Conservation (phyloP, 1,140 invertebrate species). For the Streblospio benedicti region DNA sequence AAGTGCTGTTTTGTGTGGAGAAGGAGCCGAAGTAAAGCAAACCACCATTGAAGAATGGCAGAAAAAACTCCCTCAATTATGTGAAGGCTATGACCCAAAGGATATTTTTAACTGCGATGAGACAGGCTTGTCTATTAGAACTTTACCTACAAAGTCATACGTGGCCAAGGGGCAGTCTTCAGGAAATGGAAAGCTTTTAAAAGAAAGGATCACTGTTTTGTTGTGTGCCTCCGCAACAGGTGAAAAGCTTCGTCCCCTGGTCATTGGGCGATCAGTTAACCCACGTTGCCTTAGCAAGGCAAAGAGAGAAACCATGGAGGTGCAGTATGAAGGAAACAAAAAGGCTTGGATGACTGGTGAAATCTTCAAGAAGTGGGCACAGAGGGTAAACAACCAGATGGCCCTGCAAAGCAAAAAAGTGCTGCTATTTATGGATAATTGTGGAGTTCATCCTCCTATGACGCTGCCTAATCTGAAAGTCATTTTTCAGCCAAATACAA, state of each 20-base stretch:
- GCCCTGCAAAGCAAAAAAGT: too few relatives aligned
- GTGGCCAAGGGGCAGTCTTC: constrained; percentile 16
- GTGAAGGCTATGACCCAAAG: constrained; percentile 7
- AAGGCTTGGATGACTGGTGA: constrained; percentile 1
- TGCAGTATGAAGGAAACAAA: neutral
- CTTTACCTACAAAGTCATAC: constrained; percentile 22
- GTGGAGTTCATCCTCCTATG: constrained; percentile 34
- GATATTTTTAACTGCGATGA: constrained; percentile 29
- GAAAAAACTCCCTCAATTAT: neutral
- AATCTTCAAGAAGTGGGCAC: neutral
- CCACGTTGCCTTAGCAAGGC: too few relatives aligned
- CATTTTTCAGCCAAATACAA: constrained; percentile 46
- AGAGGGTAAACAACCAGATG: neutral
- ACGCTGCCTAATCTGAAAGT: constrained; percentile 38
- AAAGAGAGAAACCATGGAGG: neutral
- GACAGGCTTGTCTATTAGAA: constrained; percentile 23
- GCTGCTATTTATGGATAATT: constrained; percentile 48
- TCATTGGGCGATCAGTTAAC: too few relatives aligned
- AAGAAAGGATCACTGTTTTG: too few relatives aligned
- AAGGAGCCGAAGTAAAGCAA: neutral
- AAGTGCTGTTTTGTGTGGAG: neutral
- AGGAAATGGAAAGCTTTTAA: too few relatives aligned
- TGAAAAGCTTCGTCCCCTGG: too few relatives aligned
- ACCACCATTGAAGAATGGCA: neutral
- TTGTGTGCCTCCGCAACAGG: too few relatives aligned